Evolutionary conservation across 2,113 vertebrate species (phyloP).

Genomic region (Equus przewalskii): DNA sequence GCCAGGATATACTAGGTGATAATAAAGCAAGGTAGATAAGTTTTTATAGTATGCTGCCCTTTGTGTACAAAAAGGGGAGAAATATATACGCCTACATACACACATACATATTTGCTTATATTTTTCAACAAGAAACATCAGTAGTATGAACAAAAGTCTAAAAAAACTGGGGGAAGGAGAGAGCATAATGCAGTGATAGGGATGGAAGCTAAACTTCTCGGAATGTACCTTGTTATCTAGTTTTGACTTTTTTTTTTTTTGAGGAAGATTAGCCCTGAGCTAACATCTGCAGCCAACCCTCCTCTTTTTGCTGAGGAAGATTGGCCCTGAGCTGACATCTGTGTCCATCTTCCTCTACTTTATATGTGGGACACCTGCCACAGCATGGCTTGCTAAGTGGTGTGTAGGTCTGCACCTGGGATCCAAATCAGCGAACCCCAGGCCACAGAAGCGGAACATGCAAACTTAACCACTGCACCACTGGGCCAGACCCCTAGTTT

Average conservation of each 20-base stretch:
- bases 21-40: neutral
- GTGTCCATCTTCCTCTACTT: no score
- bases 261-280: no score
- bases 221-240: neutral
- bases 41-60: neutral
- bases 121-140: constrained; percentile 31
- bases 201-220: constrained; percentile 12
- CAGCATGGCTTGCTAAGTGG: no score
- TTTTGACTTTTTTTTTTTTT: neutral
- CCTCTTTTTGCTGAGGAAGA: no score
- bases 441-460: no score
- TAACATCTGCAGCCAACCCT: no score
- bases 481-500: neutral
- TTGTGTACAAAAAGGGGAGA: neutral
- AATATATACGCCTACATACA: neutral
- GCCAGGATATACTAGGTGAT: neutral
- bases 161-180: neutral
- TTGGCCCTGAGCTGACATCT: no score
- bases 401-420: no score
- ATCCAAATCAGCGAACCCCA: no score
- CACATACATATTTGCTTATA: neutral
- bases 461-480: no score
- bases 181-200: neutral
- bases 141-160: constrained; percentile 33
- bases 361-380: no score